Percentiles rank a stretch among this genome's conserved stretches.
These are phyloP conservation scores for Ctenopoma multispine DNA, from an alignment of 2,797 vertebrate genomes.

Conservation along the genomic window DNA sequence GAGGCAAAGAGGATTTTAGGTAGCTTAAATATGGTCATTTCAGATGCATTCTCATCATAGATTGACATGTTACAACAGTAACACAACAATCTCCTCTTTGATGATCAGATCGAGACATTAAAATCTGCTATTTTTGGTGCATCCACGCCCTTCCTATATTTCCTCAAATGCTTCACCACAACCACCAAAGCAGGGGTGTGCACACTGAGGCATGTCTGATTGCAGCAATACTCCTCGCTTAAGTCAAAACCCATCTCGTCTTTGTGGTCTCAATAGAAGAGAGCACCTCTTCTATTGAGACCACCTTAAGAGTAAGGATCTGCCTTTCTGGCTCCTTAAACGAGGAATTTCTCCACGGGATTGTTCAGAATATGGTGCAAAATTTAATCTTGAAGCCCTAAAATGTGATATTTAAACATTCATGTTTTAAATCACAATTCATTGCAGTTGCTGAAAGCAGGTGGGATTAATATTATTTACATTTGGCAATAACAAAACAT, in stretches of 20 bases:
- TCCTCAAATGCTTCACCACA: slow-evolving; percentile 8
- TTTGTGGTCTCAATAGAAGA: slow-evolving; percentile 22
- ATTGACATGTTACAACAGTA: background rate
- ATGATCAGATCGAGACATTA: background rate
- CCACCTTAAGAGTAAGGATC: slow-evolving; percentile 1
- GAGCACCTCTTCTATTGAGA: slow-evolving; percentile 31
- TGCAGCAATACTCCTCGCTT: background rate
- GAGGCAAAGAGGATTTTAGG: background rate
- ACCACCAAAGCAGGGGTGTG: slow-evolving; percentile 1
- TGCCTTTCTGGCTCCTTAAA: background rate
- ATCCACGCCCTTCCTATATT: background rate
- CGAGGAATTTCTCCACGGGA: background rate
- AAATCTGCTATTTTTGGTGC: background rate
- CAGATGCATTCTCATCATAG: background rate
- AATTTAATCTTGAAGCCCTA: slow-evolving; percentile 16
- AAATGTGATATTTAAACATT: slow-evolving; percentile 1
- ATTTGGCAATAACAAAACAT: slow-evolving; percentile 18
- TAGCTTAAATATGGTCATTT: background rate
- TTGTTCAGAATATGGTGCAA: slow-evolving; percentile 32
- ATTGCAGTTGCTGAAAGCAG: background rate
- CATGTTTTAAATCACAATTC: slow-evolving; percentile 7
- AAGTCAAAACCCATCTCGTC: background rate
- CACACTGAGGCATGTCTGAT: slow-evolving; percentile 1
- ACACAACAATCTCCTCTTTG: background rate
- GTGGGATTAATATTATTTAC: background rate